phyloP scores from a whole-genome alignment of 2,888 invertebrate species.

The Crossocerus cetratus region DNA sequence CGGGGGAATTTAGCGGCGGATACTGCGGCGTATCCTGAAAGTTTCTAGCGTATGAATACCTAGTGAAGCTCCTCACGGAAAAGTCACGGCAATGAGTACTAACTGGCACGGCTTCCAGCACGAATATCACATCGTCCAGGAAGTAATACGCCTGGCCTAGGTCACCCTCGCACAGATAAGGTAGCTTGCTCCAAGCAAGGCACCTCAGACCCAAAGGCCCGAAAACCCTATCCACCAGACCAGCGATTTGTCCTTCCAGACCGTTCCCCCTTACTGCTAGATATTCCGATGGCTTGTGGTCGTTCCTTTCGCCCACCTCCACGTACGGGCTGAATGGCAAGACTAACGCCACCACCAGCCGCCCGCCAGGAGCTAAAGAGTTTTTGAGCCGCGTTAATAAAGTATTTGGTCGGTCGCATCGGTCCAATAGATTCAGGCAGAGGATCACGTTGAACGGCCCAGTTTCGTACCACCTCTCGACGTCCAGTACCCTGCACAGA shows the following conservation, averaged over 20 bases:
- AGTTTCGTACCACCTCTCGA: slow-evolving; percentile 82
- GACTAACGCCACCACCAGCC: slow-evolving; percentile 92
- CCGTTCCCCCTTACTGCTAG: slow-evolving; percentile 83
- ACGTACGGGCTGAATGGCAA: slow-evolving; percentile 97
- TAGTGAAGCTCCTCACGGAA: neutral
- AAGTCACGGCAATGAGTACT: slow-evolving; percentile 32
- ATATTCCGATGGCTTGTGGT: slow-evolving; percentile 85
- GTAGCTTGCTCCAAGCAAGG: slow-evolving; percentile 91
- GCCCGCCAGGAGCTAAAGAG: slow-evolving; percentile 85
- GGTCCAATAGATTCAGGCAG: slow-evolving; percentile 95
- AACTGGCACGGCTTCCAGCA: slow-evolving; percentile 79
- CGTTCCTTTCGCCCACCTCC: slow-evolving; percentile 86
- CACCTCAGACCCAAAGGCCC: slow-evolving; percentile 85
- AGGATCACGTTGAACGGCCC: slow-evolving; percentile 86
- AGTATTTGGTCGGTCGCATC: slow-evolving; percentile 90
- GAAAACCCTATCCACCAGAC: slow-evolving; percentile 83
- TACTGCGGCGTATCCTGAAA: slow-evolving; percentile 51
- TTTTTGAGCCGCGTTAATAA: slow-evolving; percentile 87
- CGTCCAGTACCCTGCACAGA: slow-evolving; percentile 82
- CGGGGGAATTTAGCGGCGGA: slow-evolving; percentile 24
- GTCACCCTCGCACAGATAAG: slow-evolving; percentile 98
- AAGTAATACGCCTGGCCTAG: slow-evolving; percentile 93
- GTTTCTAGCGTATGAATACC: slow-evolving; percentile 8
- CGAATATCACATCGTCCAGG: slow-evolving; percentile 93
- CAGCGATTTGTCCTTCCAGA: slow-evolving; percentile 89